Base-by-base conservation (phyloP, 2,113 vertebrate species). In the Megaleporinus macrocephalus region DNA sequence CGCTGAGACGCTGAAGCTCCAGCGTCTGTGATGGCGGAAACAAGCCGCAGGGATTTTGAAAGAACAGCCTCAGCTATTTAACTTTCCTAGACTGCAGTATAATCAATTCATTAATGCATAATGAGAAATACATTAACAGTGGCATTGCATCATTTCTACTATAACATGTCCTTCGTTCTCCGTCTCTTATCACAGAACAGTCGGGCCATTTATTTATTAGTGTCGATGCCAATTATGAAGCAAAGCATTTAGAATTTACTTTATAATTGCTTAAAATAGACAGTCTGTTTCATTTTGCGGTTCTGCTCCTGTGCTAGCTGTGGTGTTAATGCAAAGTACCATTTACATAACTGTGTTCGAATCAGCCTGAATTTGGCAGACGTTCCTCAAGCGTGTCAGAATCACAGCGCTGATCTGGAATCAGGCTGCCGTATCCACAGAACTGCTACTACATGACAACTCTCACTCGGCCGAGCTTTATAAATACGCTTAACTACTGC, bases 281-380 rank as follows among this genome's bases (percentile, higher is more conserved):
- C 29, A 33, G 18, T 41, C 14, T 69, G 30, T 20, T 10, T 47
- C 22, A 79, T 79, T 51, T 47, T 71, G 66, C 51, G 61, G 77
- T 47, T n/a, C 51, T 79, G 76, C 27, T 36, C 30, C 30, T 79
- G 15, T 27, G 26, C n/a, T 41, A 55, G 33, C 5, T 24, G 44
- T 1, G 26, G 16, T 80, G 53, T 72, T 62, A 44, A 62, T 30
- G 18, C 53, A n/a, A 68, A 72, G 61, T 62, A 62, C 27, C 26
- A 49, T 80, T 49, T 49, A 80, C 41, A 49, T 57, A 72, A 79
- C 36, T 36, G 26, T 62, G 41, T 62, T 62, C n/a, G 16, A 61
- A 72, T 72, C 41, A 72, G 55, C 57, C 36, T 15, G 11, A n/a
- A 41, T 33, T 44, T 24, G 29, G 76, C n/a, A 22, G 30, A 69